Evolutionary conservation across 1,140 invertebrate species (phyloP).

Genomic region (Campoletis sonorensis): DNA sequence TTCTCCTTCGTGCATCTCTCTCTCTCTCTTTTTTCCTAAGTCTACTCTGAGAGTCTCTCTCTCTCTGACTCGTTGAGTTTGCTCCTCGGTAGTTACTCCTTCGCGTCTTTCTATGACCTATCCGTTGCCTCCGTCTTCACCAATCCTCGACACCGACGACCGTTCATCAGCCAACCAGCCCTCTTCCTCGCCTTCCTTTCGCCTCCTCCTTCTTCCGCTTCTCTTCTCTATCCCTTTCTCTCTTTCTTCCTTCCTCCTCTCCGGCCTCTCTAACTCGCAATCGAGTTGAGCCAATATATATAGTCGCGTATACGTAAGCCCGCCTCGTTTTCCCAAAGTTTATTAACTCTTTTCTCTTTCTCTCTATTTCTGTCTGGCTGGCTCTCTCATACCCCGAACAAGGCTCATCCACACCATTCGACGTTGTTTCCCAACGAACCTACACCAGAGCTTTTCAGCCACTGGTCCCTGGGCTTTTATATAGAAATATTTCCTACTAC

Average conservation of each 20-base stretch:
- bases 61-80: neutral
- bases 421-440: slow-evolving; percentile 40
- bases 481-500: slow-evolving; percentile 41
- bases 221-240: slow-evolving; percentile 7
- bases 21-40: neutral
- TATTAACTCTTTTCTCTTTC: slow-evolving; percentile 56
- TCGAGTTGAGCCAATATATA: slow-evolving; percentile 47
- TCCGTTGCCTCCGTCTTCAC: slow-evolving; percentile 23
- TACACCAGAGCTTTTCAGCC: slow-evolving; percentile 38
- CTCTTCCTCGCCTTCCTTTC: neutral
- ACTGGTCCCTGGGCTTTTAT: slow-evolving; percentile 38
- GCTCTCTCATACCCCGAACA: slow-evolving; percentile 16
- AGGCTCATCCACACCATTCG: slow-evolving; percentile 36
- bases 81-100: slow-evolving; percentile 11
- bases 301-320: slow-evolving; percentile 42
- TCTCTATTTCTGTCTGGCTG: slow-evolving; percentile 12
- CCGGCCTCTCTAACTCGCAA: slow-evolving; percentile 41
- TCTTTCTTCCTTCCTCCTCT: slow-evolving; percentile 6
- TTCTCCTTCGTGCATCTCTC: neutral
- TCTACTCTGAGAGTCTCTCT: no score
- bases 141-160: slow-evolving; percentile 13
- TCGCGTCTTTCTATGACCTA: slow-evolving; percentile 28
- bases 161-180: slow-evolving; percentile 13
- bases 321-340: slow-evolving; percentile 56
- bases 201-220: neutral